These are phyloP conservation scores for Carettochelys insculpta DNA, from an alignment of 2,113 vertebrate species.

Conservation along the genomic window DNA sequence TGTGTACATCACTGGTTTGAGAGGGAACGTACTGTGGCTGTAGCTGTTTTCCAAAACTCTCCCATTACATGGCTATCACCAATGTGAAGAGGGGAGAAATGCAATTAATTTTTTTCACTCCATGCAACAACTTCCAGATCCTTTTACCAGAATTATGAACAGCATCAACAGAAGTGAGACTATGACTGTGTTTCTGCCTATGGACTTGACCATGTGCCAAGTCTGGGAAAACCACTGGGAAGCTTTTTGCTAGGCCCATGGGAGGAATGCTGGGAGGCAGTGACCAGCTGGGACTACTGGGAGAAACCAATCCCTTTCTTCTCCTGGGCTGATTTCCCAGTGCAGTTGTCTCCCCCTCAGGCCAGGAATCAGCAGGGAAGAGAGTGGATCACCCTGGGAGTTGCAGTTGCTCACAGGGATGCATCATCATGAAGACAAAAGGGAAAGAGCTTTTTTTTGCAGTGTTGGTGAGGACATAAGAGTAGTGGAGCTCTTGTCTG, in stretches of 20 bases:
- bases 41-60: neutral
- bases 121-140: neutral
- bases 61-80: neutral
- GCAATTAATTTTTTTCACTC: neutral
- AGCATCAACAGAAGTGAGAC: neutral
- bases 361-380: neutral
- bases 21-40: neutral
- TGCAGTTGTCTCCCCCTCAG: neutral
- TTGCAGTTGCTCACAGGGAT: fast-evolving
- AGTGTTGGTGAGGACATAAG: neutral
- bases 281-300: neutral
- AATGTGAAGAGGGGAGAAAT: neutral
- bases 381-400: neutral
- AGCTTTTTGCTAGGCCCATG: neutral
- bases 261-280: neutral
- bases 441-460: neutral
- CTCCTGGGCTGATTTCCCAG: neutral
- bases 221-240: neutral
- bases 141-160: neutral
- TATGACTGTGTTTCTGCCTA: neutral
- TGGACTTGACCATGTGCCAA: neutral
- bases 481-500: neutral
- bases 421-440: neutral
- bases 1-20: neutral
- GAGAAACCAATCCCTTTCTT: neutral